Base-by-base conservation (phyloP, 2,797 vertebrate species). In the Chelmon rostratus region DNA sequence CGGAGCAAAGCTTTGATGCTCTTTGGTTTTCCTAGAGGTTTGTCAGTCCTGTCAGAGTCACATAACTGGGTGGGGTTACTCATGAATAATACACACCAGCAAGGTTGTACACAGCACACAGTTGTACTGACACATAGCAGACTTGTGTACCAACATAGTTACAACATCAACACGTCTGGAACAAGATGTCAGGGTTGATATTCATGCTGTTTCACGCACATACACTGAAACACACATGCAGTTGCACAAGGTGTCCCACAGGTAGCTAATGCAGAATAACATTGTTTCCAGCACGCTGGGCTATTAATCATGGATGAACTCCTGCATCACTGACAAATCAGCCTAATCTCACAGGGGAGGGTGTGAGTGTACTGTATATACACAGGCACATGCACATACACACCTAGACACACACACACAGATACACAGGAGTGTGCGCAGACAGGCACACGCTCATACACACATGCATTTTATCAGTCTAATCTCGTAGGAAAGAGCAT, bases 221-320 rank as follows among this genome's bases (percentile, higher is more conserved):
- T 37, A 58, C 78, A 71, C 59, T 10, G 64, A 69, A 79, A 87
- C 70, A 87, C 86, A 86, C 85, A 80, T 90, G 73, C 73, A 58
- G 81, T 82, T 67, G 77, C 85, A 54, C 53, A 59, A 63, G 64
- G 69, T 33, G 66, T 95, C 94, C 93, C 94, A 92, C 92, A 94
- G 94, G 95, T 95, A 93, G 91, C 92, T 91, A 93, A 93, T 92
- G 89, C 91, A 91, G 90, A 95, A 94, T 93, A 95, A 93, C 94
- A 94, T 93, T 93, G 92, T 95, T 95, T 94, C 87, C 84, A 93
- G 90, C 85, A 86, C 81, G 74, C 89, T 84, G 89, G 89, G 91
- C 93, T 94, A 95, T 95, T 95, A 96, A 95, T 95, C 95, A 95
- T 95, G 91, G 93, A 95, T 95, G 94, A 96, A 95, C 94, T 95